Conservation (phyloP, 2,888 invertebrate species). For the Herminia tarsipennalis region DNA sequence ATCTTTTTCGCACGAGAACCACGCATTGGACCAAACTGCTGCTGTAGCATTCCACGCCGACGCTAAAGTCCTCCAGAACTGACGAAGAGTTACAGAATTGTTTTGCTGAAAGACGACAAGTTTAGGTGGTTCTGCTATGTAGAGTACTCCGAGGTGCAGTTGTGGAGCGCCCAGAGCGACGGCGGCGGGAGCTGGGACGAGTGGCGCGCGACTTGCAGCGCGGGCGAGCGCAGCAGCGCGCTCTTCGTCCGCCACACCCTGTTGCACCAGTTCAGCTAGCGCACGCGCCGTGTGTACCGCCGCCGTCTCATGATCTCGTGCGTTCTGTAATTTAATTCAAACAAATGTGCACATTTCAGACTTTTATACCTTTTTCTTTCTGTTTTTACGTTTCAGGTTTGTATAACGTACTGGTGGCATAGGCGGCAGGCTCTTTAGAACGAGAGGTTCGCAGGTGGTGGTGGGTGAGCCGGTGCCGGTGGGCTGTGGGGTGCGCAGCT, state of each 20-base stretch:
- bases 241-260: slow-evolving; percentile 71
- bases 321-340: slow-evolving; percentile 56
- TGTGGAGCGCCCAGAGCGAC: slow-evolving; percentile 81
- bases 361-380: not conserved
- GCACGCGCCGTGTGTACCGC: slow-evolving; percentile 77
- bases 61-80: slow-evolving; percentile 84
- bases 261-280: slow-evolving; percentile 76
- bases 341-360: not conserved
- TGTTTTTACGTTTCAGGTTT: not conserved
- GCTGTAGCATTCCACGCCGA: slow-evolving; percentile 79
- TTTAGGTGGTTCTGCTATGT: slow-evolving; percentile 68
- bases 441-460: slow-evolving; percentile 61
- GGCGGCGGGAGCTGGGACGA: slow-evolving; percentile 73
- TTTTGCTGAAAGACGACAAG: slow-evolving; percentile 80
- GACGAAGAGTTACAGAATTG: slow-evolving; percentile 78
- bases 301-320: slow-evolving; percentile 75
- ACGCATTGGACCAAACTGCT: slow-evolving; percentile 78
- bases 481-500: slow-evolving; percentile 54
- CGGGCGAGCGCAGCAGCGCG: slow-evolving; percentile 75
- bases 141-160: slow-evolving; percentile 79
- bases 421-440: slow-evolving; percentile 65
- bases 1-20: slow-evolving; percentile 76
- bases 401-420: slow-evolving; percentile 57
- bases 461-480: slow-evolving; percentile 43
- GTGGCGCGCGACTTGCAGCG: slow-evolving; percentile 71